phyloP scores from a whole-genome alignment of 2,888 invertebrate genomes.

The Darwinula stevensoni region DNA sequence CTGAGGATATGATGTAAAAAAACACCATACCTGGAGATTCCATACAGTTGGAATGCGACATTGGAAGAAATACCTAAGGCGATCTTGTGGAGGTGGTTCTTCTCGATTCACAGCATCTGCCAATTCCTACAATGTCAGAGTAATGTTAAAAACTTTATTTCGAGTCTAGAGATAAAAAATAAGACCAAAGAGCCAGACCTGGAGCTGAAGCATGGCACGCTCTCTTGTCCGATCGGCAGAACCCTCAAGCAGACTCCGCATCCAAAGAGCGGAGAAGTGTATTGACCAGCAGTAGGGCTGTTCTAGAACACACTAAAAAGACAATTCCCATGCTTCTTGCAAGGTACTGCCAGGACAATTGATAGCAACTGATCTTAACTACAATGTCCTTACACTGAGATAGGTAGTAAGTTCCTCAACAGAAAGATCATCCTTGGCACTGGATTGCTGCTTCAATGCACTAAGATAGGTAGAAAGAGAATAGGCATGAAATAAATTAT shows the following conservation, averaged over 20 bases:
- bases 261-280: conserved; percentile 36
- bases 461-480: neutral
- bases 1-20: too few species aligned
- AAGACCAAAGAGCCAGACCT: conserved; percentile 20
- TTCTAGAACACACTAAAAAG: conserved; percentile 22
- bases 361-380: too few species aligned
- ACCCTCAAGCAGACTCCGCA: conserved; percentile 45
- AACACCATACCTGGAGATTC: too few species aligned
- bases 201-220: conserved; percentile 56
- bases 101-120: too few species aligned
- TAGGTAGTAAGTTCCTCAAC: conserved; percentile 11
- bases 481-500: neutral
- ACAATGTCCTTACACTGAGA: conserved; percentile 12
- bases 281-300: conserved; percentile 43
- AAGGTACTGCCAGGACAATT: conserved; percentile 51
- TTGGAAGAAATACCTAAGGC: too few species aligned
- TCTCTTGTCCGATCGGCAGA: conserved; percentile 52
- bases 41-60: too few species aligned
- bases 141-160: neutral
- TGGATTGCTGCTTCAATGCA: neutral
- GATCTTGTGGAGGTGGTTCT: too few species aligned
- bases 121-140: too few species aligned
- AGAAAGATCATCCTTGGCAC: conserved; percentile 9
- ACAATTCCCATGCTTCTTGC: conserved; percentile 14
- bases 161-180: neutral